These are phyloP conservation scores for Colostygia pectinataria DNA, from an alignment of 2,888 invertebrate species.

Conservation along the genomic window DNA sequence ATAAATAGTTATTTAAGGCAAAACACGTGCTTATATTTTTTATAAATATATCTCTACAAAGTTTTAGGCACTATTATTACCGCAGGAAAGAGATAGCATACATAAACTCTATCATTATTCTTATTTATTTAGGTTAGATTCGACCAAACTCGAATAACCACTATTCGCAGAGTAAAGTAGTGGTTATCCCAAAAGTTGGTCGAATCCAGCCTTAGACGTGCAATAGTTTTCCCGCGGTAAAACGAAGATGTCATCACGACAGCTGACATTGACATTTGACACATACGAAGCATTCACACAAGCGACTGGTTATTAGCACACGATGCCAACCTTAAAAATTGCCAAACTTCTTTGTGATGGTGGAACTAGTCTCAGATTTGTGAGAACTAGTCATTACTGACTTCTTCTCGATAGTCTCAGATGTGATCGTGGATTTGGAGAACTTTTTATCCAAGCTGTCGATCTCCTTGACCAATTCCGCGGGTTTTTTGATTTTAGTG, in stretches of 20 bases:
- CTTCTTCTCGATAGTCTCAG: constrained; percentile 86
- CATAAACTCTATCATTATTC: too few species aligned
- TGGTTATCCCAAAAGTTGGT: too few species aligned
- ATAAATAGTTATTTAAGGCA: constrained; percentile 24
- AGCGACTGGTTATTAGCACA: constrained; percentile 11
- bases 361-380: constrained; percentile 82
- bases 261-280: constrained; percentile 22
- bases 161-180: too few species aligned
- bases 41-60: constrained; percentile 11
- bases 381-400: constrained; percentile 86
- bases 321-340: constrained; percentile 62
- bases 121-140: too few species aligned
- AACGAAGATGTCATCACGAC: constrained; percentile 26
- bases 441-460: constrained; percentile 86
- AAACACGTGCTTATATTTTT: constrained; percentile 19
- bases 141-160: too few species aligned
- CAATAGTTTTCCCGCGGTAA: constrained; percentile 18
- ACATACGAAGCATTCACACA: constrained; percentile 30
- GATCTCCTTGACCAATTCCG: constrained; percentile 72
- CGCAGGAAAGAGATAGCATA: neutral
- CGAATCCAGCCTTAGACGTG: neutral
- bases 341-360: constrained; percentile 81
- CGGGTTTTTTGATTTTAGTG: constrained; percentile 62
- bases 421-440: constrained; percentile 86
- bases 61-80: constrained; percentile 14